A percentile compares a stretch with the other conserved stretches of the same genome.
Conservation (phyloP, 2,888 invertebrate genomes). For the Folsomia manolachei region DNA sequence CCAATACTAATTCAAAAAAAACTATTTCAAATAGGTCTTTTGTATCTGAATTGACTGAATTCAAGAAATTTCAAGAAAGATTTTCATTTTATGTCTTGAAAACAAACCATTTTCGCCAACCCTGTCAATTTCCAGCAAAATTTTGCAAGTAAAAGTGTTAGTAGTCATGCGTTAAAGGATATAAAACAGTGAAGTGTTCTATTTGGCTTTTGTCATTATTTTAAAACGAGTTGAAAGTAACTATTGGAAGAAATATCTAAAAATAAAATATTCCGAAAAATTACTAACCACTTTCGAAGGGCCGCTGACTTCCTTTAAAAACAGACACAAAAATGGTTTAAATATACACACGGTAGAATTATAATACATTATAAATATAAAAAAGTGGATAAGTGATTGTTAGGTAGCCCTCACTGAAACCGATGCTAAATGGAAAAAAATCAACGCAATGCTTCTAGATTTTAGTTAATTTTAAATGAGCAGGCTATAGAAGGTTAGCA, state of each 20-base stretch:
- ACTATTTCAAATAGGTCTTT: too few relatives aligned
- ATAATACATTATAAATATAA: not conserved
- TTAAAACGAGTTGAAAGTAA: not conserved
- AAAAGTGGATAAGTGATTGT: not conserved
- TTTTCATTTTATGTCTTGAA: too few relatives aligned
- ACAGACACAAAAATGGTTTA: constrained; percentile 12
- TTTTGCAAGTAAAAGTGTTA: too few relatives aligned
- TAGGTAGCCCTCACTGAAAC: not conserved
- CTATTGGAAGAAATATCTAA: constrained; percentile 9
- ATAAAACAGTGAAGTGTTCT: too few relatives aligned
- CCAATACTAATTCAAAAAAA: too few relatives aligned
- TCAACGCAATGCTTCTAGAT: not conserved
- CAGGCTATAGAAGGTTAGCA: too few relatives aligned
- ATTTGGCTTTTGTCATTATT: too few relatives aligned
- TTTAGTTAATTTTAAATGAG: not conserved
- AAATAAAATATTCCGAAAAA: constrained; percentile 28
- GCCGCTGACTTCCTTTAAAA: constrained; percentile 40
- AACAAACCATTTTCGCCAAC: too few relatives aligned
- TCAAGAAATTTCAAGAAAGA: too few relatives aligned
- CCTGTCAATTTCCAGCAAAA: too few relatives aligned
- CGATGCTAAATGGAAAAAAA: not conserved
- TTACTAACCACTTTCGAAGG: constrained; percentile 46
- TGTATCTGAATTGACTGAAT: too few relatives aligned
- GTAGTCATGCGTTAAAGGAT: too few relatives aligned
- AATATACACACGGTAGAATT: not conserved